Conservation (phyloP, 2,797 vertebrate genomes). For the Pseudotriccus pelzelni region DNA sequence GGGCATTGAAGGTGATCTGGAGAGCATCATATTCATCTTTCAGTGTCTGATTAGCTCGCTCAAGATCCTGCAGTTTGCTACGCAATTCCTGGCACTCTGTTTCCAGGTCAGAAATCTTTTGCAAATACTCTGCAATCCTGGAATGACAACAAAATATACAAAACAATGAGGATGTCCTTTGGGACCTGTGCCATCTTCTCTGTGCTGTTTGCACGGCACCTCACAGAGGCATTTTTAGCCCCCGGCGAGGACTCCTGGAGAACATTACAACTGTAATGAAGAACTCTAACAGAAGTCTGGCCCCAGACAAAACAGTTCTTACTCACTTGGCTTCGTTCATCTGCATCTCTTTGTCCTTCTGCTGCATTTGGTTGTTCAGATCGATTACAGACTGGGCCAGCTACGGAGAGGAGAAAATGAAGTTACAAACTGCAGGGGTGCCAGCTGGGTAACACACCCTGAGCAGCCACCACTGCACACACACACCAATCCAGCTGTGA, state of each 20-base stretch:
- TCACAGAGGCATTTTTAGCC: background rate
- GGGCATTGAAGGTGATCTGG: slow-evolving; percentile 94
- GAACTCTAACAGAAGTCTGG: background rate
- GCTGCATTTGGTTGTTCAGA: slow-evolving; percentile 94
- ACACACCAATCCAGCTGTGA: background rate
- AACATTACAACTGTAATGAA: background rate
- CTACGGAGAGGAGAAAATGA: slow-evolving; percentile 68
- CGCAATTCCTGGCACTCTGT: slow-evolving; percentile 88
- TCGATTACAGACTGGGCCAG: slow-evolving; percentile 94
- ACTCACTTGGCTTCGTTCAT: slow-evolving; percentile 92
- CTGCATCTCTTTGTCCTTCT: slow-evolving; percentile 95
- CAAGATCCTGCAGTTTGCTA: slow-evolving; percentile 88
- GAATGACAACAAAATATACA: background rate
- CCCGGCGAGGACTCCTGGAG: background rate
- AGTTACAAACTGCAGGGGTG: background rate
- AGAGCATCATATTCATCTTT: slow-evolving; percentile 97
- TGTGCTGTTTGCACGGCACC: background rate
- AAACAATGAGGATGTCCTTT: background rate
- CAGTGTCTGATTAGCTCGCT: slow-evolving; percentile 92
- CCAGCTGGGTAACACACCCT: background rate
- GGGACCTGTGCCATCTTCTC: background rate
- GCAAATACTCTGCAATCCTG: slow-evolving; percentile 90
- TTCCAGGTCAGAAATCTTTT: slow-evolving; percentile 85
- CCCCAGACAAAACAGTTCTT: background rate
- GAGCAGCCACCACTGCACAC: background rate